These are phyloP conservation scores for Drosophila suzukii DNA, from an alignment of 1,140 invertebrate genomes.

Conservation along the genomic window DNA sequence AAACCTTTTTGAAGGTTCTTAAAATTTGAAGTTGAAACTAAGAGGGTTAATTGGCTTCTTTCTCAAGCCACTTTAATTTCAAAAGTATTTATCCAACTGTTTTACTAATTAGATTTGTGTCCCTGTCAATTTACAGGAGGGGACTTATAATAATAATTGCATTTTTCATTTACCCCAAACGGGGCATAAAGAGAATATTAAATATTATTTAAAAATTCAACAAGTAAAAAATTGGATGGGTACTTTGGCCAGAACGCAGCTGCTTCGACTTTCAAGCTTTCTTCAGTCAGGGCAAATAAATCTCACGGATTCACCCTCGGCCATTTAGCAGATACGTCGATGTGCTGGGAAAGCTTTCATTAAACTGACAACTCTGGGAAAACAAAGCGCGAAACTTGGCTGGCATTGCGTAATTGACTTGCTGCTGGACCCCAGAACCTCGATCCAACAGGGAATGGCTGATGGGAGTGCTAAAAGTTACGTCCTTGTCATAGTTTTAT, in stretches of 20 bases:
- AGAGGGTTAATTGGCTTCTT: neutral
- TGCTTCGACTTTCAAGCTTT: constrained; percentile 5
- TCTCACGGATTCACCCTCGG: constrained; percentile 29
- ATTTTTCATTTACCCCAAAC: neutral
- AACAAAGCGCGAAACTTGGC: constrained; percentile 57
- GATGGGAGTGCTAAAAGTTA: constrained; percentile 22
- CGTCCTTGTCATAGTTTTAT: constrained; percentile 67
- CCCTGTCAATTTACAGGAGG: neutral
- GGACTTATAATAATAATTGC: neutral
- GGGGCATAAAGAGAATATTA: neutral
- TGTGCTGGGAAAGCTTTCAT: constrained; percentile 55
- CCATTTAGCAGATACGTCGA: constrained; percentile 30
- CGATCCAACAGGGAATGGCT: constrained; percentile 35
- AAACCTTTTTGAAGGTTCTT: too few relatives aligned
- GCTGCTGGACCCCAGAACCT: constrained; percentile 24
- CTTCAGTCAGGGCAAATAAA: constrained; percentile 29
- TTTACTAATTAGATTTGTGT: neutral
- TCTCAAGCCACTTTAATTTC: neutral
- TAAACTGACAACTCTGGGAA: constrained; percentile 53
- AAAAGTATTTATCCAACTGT: neutral
- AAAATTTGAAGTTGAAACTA: neutral
- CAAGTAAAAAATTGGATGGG: constrained; percentile 8
- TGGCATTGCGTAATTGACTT: constrained; percentile 75
- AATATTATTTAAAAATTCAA: constrained; percentile 17
- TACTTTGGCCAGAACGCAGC: neutral